A percentile compares a stretch with the other conserved stretches of the same genome.
These are phyloP conservation scores for Brachyalestes nurse DNA, from an alignment of 2,797 vertebrate species.

Conservation along the genomic window DNA sequence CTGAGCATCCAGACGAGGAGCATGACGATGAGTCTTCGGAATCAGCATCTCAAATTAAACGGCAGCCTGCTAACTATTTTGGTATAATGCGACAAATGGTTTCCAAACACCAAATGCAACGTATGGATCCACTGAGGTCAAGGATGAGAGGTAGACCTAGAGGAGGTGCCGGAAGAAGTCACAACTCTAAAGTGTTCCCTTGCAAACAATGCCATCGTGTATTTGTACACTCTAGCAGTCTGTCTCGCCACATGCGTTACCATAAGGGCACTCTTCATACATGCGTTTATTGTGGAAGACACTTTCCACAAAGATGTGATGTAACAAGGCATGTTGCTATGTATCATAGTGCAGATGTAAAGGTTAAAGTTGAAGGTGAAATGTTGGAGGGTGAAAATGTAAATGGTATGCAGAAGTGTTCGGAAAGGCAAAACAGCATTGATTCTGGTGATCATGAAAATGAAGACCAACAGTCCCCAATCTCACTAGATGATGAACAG, in stretches of 20 bases:
- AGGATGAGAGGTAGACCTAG: constrained; percentile 61
- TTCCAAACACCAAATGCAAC: constrained; percentile 52
- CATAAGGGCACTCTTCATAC: constrained; percentile 83
- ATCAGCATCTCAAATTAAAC: constrained; percentile 26
- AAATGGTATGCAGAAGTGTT: constrained; percentile 51
- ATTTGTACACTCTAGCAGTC: constrained; percentile 84
- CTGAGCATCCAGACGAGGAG: constrained; percentile 55
- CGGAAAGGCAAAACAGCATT: constrained; percentile 30
- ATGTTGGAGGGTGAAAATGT: constrained; percentile 53
- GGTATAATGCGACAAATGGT: constrained; percentile 51
- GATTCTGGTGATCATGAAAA: constrained; percentile 53
- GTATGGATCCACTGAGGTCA: constrained; percentile 46
- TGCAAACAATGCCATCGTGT: constrained; percentile 81
- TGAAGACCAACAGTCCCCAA: constrained; percentile 54
- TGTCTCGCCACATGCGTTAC: constrained; percentile 83
- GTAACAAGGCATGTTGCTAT: constrained; percentile 78
- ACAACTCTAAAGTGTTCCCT: constrained; percentile 73
- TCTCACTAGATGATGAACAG: constrained; percentile 49
- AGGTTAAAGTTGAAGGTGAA: constrained; percentile 65
- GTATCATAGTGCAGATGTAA: constrained; percentile 77
- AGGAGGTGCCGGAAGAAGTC: constrained; percentile 60
- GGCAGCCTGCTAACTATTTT: constrained; percentile 33
- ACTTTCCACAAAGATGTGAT: constrained; percentile 82
- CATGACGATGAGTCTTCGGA: constrained; percentile 20
- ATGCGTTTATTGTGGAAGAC: constrained; percentile 78